Evolutionary conservation across 1,140 invertebrate species (phyloP), one percentile per base, ranked within the genome.

Genomic region (Nasonia vitripennis): DNA sequence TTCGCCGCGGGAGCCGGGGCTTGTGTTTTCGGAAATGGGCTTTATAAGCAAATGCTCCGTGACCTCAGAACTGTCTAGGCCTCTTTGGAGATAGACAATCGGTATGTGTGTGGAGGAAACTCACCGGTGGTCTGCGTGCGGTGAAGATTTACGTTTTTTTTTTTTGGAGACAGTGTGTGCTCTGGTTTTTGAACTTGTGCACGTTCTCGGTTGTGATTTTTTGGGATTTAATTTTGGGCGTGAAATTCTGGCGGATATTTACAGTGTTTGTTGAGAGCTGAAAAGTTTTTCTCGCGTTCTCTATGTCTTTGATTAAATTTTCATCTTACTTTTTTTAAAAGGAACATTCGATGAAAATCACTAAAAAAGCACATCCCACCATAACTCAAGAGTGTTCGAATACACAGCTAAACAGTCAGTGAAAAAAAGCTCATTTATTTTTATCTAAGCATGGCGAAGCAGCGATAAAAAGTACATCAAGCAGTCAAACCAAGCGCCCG

Each of bases 11-110:
- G 87, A 82, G 84, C 84, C 70, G 11, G 48, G 62, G 71, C 82
- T 41, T 73, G 87, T 88, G 87, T 89, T 90, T 89, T 89, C 87
- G 85, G 82, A 82, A 70, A 83, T 79, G 27, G 6, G 45, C 20
- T 82, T 80, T 82, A 68, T 80, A 71, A 27, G 68, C 55, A 86
- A 88, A 89, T 88, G 11, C 74, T 78, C 81, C 79, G 80, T 89
- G 86, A 89, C 88, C 88, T 74, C 87, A 88, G 73, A n/a, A 62
- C 20, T 62, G 17, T 62, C 55, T n/a, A 17, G 55, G 48, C 48
- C 14, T 51, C 20, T 62, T 62, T 62, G 6, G 20, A n/a, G 55
- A 62, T 62, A n/a, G 55, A 62, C 55, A 62, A 62, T 62, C 17
- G 55, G 6, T 62, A 62, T 45, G 17, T 6, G 55, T 10, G 6